Evolutionary conservation across 2,113 vertebrate genomes (phyloP), one percentile per base, ranked within the genome.

Genomic region (Prietella phreatophila): DNA sequence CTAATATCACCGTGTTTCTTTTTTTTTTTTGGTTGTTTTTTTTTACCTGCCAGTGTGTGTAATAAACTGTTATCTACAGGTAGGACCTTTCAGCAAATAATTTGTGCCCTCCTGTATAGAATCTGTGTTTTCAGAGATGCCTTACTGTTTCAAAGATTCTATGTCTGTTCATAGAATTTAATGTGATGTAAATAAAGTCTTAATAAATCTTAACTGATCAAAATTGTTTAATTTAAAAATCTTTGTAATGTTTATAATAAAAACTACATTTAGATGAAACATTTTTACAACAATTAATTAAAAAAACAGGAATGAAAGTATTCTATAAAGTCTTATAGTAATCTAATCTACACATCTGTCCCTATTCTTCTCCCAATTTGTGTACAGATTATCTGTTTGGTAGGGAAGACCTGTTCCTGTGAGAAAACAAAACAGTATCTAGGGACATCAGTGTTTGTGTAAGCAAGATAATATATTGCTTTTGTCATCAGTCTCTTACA

Each of bases 391-490:
- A 56, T 25, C 14, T 53, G 42, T 30, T 19, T 30, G 20, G 33
- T 85, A 27, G 55, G 55, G 4, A 60, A 47, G 5, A 42, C 5
- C 30, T 1, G 33, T 14, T 55, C n/a, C 63, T 36, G 4, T 33
- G 50, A 67, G 39, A 82, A 83, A 63, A 75, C 11, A 69, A 9
- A 84, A 50, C 15, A 33, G 0, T 36, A 75, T 53, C 4, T 36
- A 22, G 58, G 85, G 61, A 82, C 78, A 69, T 56, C 85, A 86
- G 53, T 42, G 47, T 86, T 81, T 15, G 17, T 19, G 8, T 82
- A n/a, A 36, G 3, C 22, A 82, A 0, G 53, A 10, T 56, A 22
- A 56, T 14, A 5, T 5, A 36, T 58, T n/a, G 55, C 67, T 78
- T 65, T 81, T 4, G 5, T 67, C 20, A 53, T 56, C 60, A 36